Base-by-base conservation (phyloP, 2,113 vertebrate genomes). In the Neomonachus schauinslandi region DNA sequence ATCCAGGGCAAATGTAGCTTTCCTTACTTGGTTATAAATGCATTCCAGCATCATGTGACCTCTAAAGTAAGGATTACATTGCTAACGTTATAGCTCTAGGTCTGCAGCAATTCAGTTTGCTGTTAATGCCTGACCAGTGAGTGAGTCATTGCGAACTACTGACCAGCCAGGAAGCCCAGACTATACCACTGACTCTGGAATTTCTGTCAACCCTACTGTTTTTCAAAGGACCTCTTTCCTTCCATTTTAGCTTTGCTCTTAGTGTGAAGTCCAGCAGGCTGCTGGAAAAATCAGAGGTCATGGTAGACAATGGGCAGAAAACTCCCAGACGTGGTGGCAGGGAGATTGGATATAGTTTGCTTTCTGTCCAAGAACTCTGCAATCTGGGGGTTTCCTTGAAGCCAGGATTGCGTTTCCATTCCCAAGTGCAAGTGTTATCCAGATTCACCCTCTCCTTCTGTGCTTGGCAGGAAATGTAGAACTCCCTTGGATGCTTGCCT, bases 311-410 rank as follows among this genome's bases (percentile, higher is more conserved):
- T 3, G 11, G 46, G 28, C 4, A 13, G n/a, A 46, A 89, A 81
- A 36, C 46, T 85, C 72, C 22, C 12, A 59, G 83, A 39, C 7
- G 55, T 16, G 21, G 42, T 57, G 31, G 74, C 36, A 42, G 14
- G 19, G 8, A 39, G 76, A 28, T 21, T 59, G 69, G 22, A 55
- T 33, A 4, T 77, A 51, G 57, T 94, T 97, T 22, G 16, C 28
- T 81, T 94, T 95, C 88, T 86, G 33, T 93, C 77, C 22, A 49
- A 89, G 72, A 94, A 31, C 12, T 81, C 76, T 88, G 86, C 65
- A 36, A 14, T 61, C 46, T 59, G 71, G 46, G 87, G 36, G 49
- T 49, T 57, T 94, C 79, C 67, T 82, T 63, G 85, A 91, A 88
- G 77, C 22, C 51, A 46, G 19, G 74, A 28, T 36, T 86, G n/a